A percentile compares a stretch with the other conserved stretches of the same genome.
phyloP scores from a whole-genome alignment of 2,888 invertebrate genomes.

The Drosophila neoperkinsi region DNA sequence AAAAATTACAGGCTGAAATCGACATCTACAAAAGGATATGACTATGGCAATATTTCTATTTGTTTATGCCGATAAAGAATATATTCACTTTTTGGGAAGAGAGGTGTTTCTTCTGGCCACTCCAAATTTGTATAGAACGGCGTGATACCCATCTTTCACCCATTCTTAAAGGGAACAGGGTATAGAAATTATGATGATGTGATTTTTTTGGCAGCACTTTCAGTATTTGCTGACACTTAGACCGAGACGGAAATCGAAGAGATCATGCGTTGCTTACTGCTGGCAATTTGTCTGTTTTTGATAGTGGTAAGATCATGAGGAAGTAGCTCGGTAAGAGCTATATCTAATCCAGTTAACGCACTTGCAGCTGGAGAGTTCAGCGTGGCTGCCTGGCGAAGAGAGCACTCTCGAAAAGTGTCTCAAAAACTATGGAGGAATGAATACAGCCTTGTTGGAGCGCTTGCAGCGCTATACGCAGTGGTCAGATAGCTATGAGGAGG shows the following conservation, averaged over 20 bases:
- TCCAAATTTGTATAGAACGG: too few species aligned
- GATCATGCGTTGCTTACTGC: constrained; percentile 44
- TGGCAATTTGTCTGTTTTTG: constrained; percentile 29
- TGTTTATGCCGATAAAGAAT: neutral
- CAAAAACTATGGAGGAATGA: constrained; percentile 71
- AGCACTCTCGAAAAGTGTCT: constrained; percentile 68
- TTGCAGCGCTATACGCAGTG: constrained; percentile 75
- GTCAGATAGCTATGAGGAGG: constrained; percentile 76
- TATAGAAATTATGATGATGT: constrained; percentile 11
- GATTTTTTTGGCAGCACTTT: constrained; percentile 50
- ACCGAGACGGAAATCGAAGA: constrained; percentile 41
- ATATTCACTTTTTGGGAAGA: neutral
- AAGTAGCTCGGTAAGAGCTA: neutral
- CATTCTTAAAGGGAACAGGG: neutral
- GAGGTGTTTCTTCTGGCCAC: neutral
- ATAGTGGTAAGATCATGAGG: constrained; percentile 40
- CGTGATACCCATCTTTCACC: neutral
- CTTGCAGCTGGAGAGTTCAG: constrained; percentile 32
- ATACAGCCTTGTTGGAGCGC: constrained; percentile 58
- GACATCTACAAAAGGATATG: neutral
- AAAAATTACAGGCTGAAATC: neutral
- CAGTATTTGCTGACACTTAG: constrained; percentile 60
- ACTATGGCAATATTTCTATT: neutral
- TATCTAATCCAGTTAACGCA: neutral
- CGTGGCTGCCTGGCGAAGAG: constrained; percentile 53